Base-by-base conservation (phyloP, 2,888 invertebrate genomes). In the Stomorhina lunata region DNA sequence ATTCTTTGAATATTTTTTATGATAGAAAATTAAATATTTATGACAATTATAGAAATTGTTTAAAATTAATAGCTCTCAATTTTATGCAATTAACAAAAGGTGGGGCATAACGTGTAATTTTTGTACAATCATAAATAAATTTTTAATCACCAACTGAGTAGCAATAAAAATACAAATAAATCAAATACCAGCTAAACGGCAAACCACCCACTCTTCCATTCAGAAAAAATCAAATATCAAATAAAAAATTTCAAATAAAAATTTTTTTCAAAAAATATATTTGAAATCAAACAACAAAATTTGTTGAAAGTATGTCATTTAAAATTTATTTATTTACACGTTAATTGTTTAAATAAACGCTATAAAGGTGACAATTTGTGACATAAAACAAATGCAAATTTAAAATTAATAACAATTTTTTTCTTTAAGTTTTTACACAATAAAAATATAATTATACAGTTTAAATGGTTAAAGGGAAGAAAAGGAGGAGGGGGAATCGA, bases 341-440 rank as follows among this genome's bases (percentile, higher is more conserved):
- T 72, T 66, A 79, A 73, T 68, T 80, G 66, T 73, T 73, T 43
- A 80, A 79, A 59, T 66, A 66, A 79, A 34, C 25, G 10, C 22
- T 40, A 63, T 34, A 63, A 69, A 73, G 66, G 66, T 79, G 79
- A 79, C 79, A 79, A 80, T 73, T 80, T 78, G 73, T 57, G 57
- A 34, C 40, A 61, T 53, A 32, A 72, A 79, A 59, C 22, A 65
- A 65, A 50, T 68, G 45, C 65, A 65, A 55, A 65, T 55, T 65
- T 53, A 72, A n/a, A n/a, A n/a, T n/a, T n/a, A n/a, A n/a, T n/a
- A n/a, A n/a, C n/a, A n/a, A 72, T 12, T n/a, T 4, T 27, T 45
- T 63, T 15, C 6, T 29, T 20, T 17, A 20, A 32, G 10, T 45
- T 48, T 27, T 29, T 29, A n/a, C 20, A 43, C 68, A 65, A 71